Evolutionary conservation across 1,140 invertebrate species (phyloP).

Genomic region (Melanaphis sacchari): DNA sequence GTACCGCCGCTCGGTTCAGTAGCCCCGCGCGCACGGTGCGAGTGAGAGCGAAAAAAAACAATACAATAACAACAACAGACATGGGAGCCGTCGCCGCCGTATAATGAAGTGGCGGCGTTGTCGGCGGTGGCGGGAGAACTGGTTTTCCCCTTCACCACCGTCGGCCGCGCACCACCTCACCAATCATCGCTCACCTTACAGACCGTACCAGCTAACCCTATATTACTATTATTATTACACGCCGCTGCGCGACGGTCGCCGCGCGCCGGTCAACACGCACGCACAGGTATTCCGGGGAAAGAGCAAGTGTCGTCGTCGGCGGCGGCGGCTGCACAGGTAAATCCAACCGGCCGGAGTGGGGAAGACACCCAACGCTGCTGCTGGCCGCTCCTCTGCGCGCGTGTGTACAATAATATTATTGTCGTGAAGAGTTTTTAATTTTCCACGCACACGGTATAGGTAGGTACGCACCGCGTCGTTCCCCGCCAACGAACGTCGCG

Average conservation of each 20-base stretch:
- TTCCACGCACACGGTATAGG: background rate
- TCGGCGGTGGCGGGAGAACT: background rate
- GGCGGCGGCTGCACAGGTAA: background rate
- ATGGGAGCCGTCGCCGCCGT: background rate
- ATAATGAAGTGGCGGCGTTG: background rate
- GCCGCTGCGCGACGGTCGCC: background rate
- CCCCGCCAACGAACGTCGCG: background rate
- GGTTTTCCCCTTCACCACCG: conserved; percentile 2
- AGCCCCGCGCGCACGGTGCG: background rate
- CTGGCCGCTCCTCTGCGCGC: background rate
- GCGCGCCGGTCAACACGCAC: conserved; percentile 27
- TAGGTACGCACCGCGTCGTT: too few species aligned
- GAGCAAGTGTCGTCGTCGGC: conserved; percentile 39
- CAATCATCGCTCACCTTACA: background rate
- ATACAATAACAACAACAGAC: conserved; percentile 17
- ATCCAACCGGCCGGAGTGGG: background rate
- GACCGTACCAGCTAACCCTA: background rate
- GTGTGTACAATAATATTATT: background rate
- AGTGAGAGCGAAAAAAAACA: background rate
- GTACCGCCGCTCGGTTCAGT: conserved; percentile 19
- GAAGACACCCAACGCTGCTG: background rate
- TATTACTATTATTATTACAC: background rate
- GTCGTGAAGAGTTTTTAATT: conserved; percentile 38
- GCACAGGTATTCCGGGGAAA: conserved; percentile 52
- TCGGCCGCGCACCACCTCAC: too few species aligned